Evolutionary conservation across 1,140 invertebrate genomes (phyloP).

Genomic region (Orius insidiosus): DNA sequence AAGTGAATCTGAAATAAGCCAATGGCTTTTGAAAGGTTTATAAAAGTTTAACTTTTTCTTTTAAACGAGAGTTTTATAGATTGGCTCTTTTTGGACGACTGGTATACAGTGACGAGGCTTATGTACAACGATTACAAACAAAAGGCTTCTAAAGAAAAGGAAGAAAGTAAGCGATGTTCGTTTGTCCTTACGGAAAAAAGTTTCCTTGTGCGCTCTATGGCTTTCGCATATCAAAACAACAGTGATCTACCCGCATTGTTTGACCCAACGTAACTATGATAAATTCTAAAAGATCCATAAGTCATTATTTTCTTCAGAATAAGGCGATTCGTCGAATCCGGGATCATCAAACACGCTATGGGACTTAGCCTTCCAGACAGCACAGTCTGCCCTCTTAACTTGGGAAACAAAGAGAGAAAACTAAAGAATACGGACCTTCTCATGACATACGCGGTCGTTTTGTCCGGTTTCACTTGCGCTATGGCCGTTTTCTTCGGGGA

Average conservation of each 20-base stretch:
- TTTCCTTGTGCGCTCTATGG: constrained; percentile 41
- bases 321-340: constrained; percentile 44
- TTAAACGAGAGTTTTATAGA: no score
- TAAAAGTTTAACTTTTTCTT: no score
- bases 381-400: constrained; percentile 56
- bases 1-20: no score
- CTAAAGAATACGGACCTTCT: constrained; percentile 45
- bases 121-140: constrained; percentile 48
- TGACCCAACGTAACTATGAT: constrained; percentile 40
- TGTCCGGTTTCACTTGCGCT: constrained; percentile 40
- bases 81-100: constrained; percentile 47
- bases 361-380: constrained; percentile 42
- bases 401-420: constrained; percentile 59
- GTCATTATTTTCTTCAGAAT: constrained; percentile 32
- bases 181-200: constrained; percentile 48
- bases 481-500: constrained; percentile 43
- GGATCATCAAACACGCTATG: constrained; percentile 47
- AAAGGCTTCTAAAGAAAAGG: constrained; percentile 33
- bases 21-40: no score
- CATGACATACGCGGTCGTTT: constrained; percentile 49
- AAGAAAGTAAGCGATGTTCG: constrained; percentile 44
- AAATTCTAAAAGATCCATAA: not conserved
- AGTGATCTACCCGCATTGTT: constrained; percentile 38
- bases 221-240: constrained; percentile 46
- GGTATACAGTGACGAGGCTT: constrained; percentile 39